Conservation (phyloP, 2,113 vertebrate genomes). For the Solea solea region DNA sequence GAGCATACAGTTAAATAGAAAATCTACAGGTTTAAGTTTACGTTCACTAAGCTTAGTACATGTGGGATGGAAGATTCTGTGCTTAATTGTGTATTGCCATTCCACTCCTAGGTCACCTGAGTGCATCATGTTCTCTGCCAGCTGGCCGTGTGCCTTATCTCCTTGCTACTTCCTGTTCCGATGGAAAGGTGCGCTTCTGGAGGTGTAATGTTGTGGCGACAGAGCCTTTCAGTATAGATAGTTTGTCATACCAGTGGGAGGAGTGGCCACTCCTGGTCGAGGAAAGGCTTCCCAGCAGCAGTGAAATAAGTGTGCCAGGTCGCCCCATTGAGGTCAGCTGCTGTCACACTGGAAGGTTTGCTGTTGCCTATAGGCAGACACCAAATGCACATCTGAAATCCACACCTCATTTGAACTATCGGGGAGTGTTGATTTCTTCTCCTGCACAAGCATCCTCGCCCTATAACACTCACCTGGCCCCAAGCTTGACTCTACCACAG, state of each 20-base stretch:
- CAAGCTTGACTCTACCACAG: slow-evolving; percentile 30
- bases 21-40: neutral
- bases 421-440: slow-evolving; percentile 38
- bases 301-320: slow-evolving; percentile 87
- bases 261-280: slow-evolving; percentile 95
- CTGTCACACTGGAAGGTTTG: slow-evolving; percentile 93
- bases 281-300: slow-evolving; percentile 86
- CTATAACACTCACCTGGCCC: slow-evolving; percentile 32
- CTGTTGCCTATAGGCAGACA: slow-evolving; percentile 88
- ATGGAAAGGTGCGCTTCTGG: slow-evolving; percentile 95
- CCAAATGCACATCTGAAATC: slow-evolving; percentile 61
- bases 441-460: slow-evolving; percentile 65
- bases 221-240: slow-evolving; percentile 52
- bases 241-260: slow-evolving; percentile 88
- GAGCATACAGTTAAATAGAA: neutral
- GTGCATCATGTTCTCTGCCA: slow-evolving; percentile 93
- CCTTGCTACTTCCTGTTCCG: slow-evolving; percentile 95
- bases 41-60: too few relatives aligned
- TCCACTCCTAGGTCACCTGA: slow-evolving; percentile 89
- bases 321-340: slow-evolving; percentile 91
- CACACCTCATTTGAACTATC: slow-evolving; percentile 49
- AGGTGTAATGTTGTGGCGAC: slow-evolving; percentile 81
- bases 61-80: neutral
- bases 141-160: slow-evolving; percentile 92
- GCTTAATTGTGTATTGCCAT: neutral